Conservation (phyloP, 2,113 vertebrate genomes). For the Aplodontia rufa region DNA sequence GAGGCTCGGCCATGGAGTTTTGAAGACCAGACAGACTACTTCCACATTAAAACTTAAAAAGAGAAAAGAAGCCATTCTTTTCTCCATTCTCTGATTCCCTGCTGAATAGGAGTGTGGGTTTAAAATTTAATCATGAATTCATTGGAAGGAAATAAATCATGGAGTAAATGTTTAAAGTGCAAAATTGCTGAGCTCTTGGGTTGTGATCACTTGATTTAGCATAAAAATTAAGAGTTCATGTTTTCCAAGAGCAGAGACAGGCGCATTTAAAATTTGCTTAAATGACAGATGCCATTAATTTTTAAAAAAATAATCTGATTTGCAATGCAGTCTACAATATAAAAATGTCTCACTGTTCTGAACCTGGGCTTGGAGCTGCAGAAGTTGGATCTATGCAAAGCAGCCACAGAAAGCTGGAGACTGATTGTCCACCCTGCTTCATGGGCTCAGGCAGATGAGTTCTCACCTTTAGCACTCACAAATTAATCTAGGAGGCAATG, state of each 20-base stretch:
- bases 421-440: neutral
- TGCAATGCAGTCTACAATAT: neutral
- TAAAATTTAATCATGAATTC: conserved; percentile 72
- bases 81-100: conserved; percentile 32
- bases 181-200: conserved; percentile 68
- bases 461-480: neutral
- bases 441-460: neutral
- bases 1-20: neutral
- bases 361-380: neutral
- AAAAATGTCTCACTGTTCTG: neutral
- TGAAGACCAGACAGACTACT: neutral
- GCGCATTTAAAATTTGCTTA: conserved; percentile 8
- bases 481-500: neutral
- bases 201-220: conserved; percentile 69
- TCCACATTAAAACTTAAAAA: conserved; percentile 13
- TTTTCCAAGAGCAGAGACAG: conserved; percentile 33
- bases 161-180: conserved; percentile 67
- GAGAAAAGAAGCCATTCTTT: neutral
- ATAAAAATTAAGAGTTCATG: conserved; percentile 70
- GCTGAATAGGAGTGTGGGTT: conserved; percentile 43
- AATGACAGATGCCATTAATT: conserved; percentile 64
- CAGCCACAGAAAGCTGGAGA: neutral
- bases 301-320: conserved; percentile 40
- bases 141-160: conserved; percentile 60
- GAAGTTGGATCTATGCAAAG: neutral